phyloP scores from a whole-genome alignment of 1,140 invertebrate genomes.

The Elymnias hypermnestra region DNA sequence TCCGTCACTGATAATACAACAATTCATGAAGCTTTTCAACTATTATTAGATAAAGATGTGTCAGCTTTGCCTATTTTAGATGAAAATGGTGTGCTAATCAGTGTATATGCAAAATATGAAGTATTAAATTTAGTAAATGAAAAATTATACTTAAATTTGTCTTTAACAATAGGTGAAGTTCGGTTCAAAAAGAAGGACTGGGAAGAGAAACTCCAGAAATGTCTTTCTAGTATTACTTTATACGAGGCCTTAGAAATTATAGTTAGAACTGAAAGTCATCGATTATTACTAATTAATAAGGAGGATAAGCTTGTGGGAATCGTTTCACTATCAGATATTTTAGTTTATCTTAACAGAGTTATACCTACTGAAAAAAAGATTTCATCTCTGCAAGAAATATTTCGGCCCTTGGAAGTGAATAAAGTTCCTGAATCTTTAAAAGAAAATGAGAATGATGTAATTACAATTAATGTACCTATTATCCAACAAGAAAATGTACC shows the following conservation, averaged over 20 bases:
- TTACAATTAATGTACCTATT: slow-evolving; percentile 59
- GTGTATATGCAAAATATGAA: slow-evolving; percentile 70
- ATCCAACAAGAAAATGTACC: slow-evolving; percentile 37
- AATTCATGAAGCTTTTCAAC: slow-evolving; percentile 61
- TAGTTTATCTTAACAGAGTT: slow-evolving; percentile 69
- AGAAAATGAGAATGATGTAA: slow-evolving; percentile 61
- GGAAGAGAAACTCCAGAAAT: slow-evolving; percentile 72
- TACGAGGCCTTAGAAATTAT: slow-evolving; percentile 75
- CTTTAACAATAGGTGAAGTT: slow-evolving; percentile 61
- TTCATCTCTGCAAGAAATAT: slow-evolving; percentile 67
- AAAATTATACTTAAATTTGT: slow-evolving; percentile 68
- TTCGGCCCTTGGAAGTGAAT: slow-evolving; percentile 63
- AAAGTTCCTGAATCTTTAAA: slow-evolving; percentile 59
- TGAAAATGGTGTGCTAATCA: slow-evolving; percentile 57
- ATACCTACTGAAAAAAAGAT: slow-evolving; percentile 67
- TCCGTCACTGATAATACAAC: slow-evolving; percentile 56
- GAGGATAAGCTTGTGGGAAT: slow-evolving; percentile 65
- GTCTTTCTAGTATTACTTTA: slow-evolving; percentile 70
- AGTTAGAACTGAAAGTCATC: slow-evolving; percentile 74
- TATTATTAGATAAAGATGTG: slow-evolving; percentile 63
- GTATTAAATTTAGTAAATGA: slow-evolving; percentile 69
- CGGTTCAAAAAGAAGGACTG: slow-evolving; percentile 73
- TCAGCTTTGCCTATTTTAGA: slow-evolving; percentile 65
- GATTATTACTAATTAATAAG: slow-evolving; percentile 70
- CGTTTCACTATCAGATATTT: slow-evolving; percentile 68